These are phyloP conservation scores for Octodon degus DNA, from an alignment of 2,113 vertebrate genomes.

Conservation along the genomic window DNA sequence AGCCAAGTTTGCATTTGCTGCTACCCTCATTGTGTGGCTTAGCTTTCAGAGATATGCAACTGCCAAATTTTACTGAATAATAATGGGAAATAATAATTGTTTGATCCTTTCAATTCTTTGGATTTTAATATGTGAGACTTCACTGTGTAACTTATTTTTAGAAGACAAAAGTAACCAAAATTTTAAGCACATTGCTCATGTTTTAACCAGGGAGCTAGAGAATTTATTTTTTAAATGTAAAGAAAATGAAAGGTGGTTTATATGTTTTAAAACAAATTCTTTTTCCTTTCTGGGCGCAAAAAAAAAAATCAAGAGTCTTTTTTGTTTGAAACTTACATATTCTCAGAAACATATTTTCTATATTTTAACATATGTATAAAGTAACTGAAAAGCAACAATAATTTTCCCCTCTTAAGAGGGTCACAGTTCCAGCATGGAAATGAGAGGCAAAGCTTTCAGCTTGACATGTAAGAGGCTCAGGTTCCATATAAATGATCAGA, in stretches of 20 bases:
- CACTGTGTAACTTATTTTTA: slow-evolving; percentile 30
- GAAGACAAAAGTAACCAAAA: neutral
- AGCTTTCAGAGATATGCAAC: neutral
- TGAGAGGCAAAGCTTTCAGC: slow-evolving; percentile 63
- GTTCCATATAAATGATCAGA: slow-evolving; percentile 66
- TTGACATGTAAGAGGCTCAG: slow-evolving; percentile 64
- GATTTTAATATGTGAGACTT: slow-evolving; percentile 23
- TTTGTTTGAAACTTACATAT: slow-evolving; percentile 18
- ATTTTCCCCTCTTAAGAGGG: slow-evolving; percentile 36
- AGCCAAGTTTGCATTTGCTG: slow-evolving; percentile 15
- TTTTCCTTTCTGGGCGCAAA: neutral
- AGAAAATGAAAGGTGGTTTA: neutral
- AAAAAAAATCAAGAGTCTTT: slow-evolving; percentile 22
- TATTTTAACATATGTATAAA: slow-evolving; percentile 50
- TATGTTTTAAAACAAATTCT: neutral
- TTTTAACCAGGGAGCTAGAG: neutral
- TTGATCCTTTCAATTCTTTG: slow-evolving; percentile 13
- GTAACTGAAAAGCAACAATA: slow-evolving; percentile 19
- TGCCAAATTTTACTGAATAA: slow-evolving; percentile 27
- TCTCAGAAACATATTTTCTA: neutral
- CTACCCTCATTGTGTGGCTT: neutral
- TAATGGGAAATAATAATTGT: slow-evolving; percentile 31
- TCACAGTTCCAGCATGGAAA: slow-evolving; percentile 58
- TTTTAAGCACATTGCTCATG: neutral
- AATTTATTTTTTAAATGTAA: neutral